phyloP scores from a whole-genome alignment of 2,113 vertebrate genomes.

The Galeopterus variegatus region DNA sequence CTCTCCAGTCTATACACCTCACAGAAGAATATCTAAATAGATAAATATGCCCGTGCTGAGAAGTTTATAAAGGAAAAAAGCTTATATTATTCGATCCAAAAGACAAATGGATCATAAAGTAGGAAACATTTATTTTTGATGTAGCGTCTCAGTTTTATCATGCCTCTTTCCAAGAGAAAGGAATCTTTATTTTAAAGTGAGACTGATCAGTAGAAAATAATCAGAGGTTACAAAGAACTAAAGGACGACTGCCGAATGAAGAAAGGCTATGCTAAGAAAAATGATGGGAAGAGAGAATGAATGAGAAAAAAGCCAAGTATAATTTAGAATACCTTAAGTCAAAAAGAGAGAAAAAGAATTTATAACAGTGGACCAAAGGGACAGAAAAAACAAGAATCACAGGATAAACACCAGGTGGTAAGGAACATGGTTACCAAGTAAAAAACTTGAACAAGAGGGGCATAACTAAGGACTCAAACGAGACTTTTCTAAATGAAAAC shows the following conservation, averaged over 20 bases:
- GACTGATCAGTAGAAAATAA: background rate
- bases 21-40: background rate
- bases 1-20: background rate
- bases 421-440: background rate
- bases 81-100: background rate
- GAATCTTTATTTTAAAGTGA: slow-evolving; percentile 51
- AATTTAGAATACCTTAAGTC: slow-evolving; percentile 30
- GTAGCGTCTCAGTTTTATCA: background rate
- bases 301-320: slow-evolving; percentile 30
- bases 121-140: background rate
- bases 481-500: slow-evolving; percentile 31
- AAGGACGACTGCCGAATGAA: background rate
- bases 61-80: background rate
- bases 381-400: background rate
- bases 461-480: background rate
- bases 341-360: background rate
- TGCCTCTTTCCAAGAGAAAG: background rate
- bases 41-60: background rate
- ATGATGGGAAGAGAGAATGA: background rate
- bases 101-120: background rate
- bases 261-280: slow-evolving; percentile 37
- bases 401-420: background rate
- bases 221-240: background rate
- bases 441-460: background rate
- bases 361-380: background rate